Evolutionary conservation across 2,888 invertebrate species (phyloP), one percentile per base, ranked within the genome.

Genomic region (Tenthredo mesomela): DNA sequence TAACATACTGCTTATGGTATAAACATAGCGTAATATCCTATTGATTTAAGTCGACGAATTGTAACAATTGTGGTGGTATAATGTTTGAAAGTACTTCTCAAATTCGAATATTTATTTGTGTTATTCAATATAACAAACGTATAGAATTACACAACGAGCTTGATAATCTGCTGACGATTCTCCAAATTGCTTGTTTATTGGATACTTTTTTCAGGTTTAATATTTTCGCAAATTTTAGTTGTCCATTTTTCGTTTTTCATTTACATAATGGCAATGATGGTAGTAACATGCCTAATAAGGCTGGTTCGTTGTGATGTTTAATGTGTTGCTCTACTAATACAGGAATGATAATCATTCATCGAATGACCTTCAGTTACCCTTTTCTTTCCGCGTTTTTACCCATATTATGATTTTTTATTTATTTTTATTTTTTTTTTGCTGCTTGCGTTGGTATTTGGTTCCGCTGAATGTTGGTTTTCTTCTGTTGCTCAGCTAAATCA

Each of bases 401-500:
- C 86, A 85, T 85, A 89, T 89, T 89, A 86, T 87, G 78, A 84
- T 88, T 86, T 87, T 87, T 87, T 86, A n/a, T 87, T 85, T 86
- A 82, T 85, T 29, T 29, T 29, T 29, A 2, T 29, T 88, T 86
- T 87, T 87, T 87, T 86, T 87, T 85, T 86, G 83, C 85, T 86
- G 84, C 86, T 86, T 86, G 87, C 84, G 84, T 87, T 89, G 85
- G 82, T 88, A 84, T 86, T 86, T 54, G 65, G 89, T 89, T 90
- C 88, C 85, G 88, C 90, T 91, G 87, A 88, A 89, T 88, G 87
- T 90, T 91, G 88, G 88, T 92, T 89, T 91, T 87, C 88, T 92
- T 88, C 87, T 86, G 89, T 89, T 89, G 92, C 92, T 91, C 91
- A 94, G 92, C 93, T 93, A 89, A 93, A 92, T 89, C 92, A 96